Evolutionary conservation across 1,140 invertebrate genomes (phyloP).

Genomic region (Drosophila gunungcola): DNA sequence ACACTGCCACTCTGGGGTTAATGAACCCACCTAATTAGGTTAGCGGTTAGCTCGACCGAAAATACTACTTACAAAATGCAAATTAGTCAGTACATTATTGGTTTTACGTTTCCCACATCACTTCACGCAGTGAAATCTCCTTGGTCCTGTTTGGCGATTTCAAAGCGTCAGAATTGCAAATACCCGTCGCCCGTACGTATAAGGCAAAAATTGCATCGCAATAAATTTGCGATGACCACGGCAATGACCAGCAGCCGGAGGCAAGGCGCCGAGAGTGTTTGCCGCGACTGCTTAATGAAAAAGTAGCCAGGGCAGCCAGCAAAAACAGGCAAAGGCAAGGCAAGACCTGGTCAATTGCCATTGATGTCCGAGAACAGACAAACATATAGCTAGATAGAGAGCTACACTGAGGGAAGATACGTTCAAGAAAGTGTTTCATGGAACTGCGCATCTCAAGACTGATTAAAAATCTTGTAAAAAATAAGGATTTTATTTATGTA

Average conservation of each 20-base stretch:
- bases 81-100: constrained; percentile 47
- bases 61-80: constrained; percentile 28
- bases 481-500: too few relatives aligned
- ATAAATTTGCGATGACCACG: constrained; percentile 61
- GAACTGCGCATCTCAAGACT: too few relatives aligned
- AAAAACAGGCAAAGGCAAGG: constrained; percentile 34
- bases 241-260: constrained; percentile 25
- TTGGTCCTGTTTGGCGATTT: constrained; percentile 12
- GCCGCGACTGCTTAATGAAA: constrained; percentile 45
- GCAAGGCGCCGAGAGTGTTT: constrained; percentile 40
- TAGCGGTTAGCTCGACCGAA: constrained; percentile 33
- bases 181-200: constrained; percentile 64
- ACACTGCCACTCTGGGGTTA: constrained; percentile 36
- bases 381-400: constrained; percentile 7
- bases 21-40: constrained; percentile 58
- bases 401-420: constrained; percentile 1
- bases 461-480: too few relatives aligned
- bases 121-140: constrained; percentile 17
- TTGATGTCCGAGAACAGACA: constrained; percentile 71
- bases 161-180: constrained; percentile 68
- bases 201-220: constrained; percentile 62
- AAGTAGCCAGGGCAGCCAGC: constrained; percentile 29
- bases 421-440: not conserved
- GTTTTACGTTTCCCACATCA: constrained; percentile 17
- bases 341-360: constrained; percentile 50